phyloP scores from a whole-genome alignment of 2,113 vertebrate species.

The Phrynocephalus versicolor region DNA sequence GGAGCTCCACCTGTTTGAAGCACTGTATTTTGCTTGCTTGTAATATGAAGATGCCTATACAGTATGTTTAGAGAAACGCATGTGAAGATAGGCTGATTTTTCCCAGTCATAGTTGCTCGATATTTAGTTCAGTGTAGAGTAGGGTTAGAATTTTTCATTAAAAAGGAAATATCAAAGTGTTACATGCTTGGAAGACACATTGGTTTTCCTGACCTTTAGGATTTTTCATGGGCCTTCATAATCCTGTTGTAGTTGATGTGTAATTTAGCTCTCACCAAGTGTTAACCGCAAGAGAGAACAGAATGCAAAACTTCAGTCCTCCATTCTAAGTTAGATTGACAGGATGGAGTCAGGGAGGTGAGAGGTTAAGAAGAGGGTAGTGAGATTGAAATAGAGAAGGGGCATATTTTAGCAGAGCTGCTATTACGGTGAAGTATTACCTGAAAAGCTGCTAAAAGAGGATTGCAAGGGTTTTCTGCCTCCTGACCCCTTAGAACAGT shows the following conservation, averaged over 20 bases:
- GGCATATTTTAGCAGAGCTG: too few species aligned
- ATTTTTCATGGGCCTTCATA: not conserved
- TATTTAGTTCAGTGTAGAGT: conserved; percentile 39
- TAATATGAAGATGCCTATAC: conserved; percentile 22
- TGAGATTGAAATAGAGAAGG: not conserved
- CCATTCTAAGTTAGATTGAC: not conserved
- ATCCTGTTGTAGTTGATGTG: not conserved
- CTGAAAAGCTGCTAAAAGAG: not conserved
- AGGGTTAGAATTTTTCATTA: not conserved
- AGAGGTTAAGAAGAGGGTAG: not conserved
- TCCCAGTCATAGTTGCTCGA: conserved; percentile 31
- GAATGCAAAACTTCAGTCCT: not conserved
- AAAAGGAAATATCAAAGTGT: not conserved
- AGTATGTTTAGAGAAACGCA: conserved; percentile 39
- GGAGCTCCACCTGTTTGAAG: conserved; percentile 89
- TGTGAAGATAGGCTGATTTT: conserved; percentile 35
- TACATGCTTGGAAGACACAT: not conserved
- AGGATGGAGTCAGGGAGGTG: not conserved
- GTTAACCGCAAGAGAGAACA: not conserved
- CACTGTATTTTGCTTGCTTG: conserved; percentile 77
- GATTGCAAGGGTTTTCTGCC: not conserved
- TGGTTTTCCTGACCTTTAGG: not conserved
- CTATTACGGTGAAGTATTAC: too few species aligned
- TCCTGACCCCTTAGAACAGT: not conserved
- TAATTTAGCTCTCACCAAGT: not conserved